Evolutionary conservation across 2,797 vertebrate genomes (phyloP), one percentile per base, ranked within the genome.

Genomic region (Pseudopleuronectes americanus): DNA sequence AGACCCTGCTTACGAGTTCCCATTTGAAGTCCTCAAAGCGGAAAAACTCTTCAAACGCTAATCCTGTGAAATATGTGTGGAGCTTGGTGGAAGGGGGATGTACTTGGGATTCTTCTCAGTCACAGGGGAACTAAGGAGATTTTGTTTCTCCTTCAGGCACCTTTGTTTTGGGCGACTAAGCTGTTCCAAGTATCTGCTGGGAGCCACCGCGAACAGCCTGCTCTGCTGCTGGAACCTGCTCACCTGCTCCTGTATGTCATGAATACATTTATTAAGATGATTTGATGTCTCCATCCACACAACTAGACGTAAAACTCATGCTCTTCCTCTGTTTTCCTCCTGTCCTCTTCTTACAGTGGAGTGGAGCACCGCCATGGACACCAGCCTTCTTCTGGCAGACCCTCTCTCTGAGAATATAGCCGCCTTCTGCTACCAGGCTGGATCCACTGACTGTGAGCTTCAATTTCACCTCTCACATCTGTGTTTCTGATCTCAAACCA

Each of bases 141-240:
- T 74, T 0, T 14, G 31, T 81, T 83, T 14, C 64, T 90, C 79
- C 83, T 74, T 23, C 89, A 99, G 98, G 91, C 86, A 95, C 68
- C 94, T 99, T 74, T 98, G 96, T 90, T 99, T 99, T 80, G 97
- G 98, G 19, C 95, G 90, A 77, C 85, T 94, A 21, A 96, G 94
- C 47, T 97, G 96, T 87, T 97, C 96, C 17, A 99, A 96, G 80
- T 99, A 96, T 92, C 95, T 99, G 74, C 90, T 99, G 62, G 95
- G 95, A 76, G 92, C 94, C 64, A 97, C 95, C n/a, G 90, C 83
- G 36, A 84, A 77, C 63, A 94, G 94, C 67, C 92, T 96, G 71
- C 94, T 98, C 43, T 97, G 95, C 92, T 98, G 97, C 91, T 99
- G 98, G 98, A 98, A 99, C 92, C 95, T 99, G 24, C 96, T 99